Evolutionary conservation across 2,888 invertebrate species (phyloP), one percentile per base, ranked within the genome.

Genomic region (Brenthis ino): DNA sequence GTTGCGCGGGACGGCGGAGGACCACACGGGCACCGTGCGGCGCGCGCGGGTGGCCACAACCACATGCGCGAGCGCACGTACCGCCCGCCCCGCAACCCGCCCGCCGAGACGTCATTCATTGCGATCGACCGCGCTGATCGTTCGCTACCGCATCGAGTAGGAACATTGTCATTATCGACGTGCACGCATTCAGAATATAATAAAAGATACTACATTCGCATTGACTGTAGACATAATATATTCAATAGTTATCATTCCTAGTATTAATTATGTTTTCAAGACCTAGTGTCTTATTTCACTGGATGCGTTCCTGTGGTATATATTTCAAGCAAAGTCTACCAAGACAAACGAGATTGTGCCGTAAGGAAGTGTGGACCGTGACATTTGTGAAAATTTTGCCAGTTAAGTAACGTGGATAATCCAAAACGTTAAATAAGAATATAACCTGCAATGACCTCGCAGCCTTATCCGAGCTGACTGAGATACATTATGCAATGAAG

Each of bases 11-110:
- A 81, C 73, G 75, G 72, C 69, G 74, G 75, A 77, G 91, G 94
- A 93, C 93, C 94, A 94, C 93, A 93, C 90, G 89, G 92, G 90
- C 92, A 85, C 87, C 86, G 89, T 87, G 88, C 89, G 88, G 91
- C 79, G 83, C 89, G 87, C 89, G 89, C 93, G 94, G 93, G 93
- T 93, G 93, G 93, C 84, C 88, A 86, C 91, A 88, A 89, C 89
- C 88, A 91, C 91, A 86, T 88, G 85, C 82, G 85, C 87, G 85
- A 85, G 87, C 87, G 85, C 85, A 76, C 78, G 74, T 74, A 75
- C 67, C 78, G 72, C 80, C 82, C 83, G 81, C 82, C 79, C 82
- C 83, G 80, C 80, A 76, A 80, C 74, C 77, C 77, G 80, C 77
- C 81, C 69, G 68, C 75, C 78, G 77, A 82, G 79, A 89, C 91